These are phyloP conservation scores for Halesus radiatus DNA, from an alignment of 1,140 invertebrate genomes.

Conservation along the genomic window DNA sequence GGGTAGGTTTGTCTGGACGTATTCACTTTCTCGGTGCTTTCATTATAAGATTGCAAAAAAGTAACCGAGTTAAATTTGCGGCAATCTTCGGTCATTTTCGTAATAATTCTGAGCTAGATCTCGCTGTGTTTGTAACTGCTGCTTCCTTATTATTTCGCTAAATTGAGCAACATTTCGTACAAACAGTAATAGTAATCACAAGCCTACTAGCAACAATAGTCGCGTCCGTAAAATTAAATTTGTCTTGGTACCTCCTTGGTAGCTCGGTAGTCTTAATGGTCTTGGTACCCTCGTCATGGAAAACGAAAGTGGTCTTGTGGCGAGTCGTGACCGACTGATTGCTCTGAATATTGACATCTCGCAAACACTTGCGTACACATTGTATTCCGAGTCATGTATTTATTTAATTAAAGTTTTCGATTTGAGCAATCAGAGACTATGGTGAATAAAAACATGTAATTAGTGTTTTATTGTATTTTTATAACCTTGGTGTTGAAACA, in stretches of 20 bases:
- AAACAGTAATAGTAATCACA: background rate
- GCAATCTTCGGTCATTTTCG: too few species aligned
- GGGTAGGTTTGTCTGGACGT: too few species aligned
- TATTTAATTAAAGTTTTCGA: slow-evolving; percentile 33
- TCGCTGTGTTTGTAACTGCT: background rate
- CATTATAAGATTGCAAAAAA: too few species aligned
- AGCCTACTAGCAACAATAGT: background rate
- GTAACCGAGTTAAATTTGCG: too few species aligned
- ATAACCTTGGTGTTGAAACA: slow-evolving; percentile 11
- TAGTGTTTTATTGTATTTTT: slow-evolving; percentile 7
- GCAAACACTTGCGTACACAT: slow-evolving; percentile 46
- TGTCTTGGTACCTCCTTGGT: background rate
- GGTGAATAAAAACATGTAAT: slow-evolving; percentile 26
- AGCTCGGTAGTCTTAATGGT: too few species aligned
- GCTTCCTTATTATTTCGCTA: background rate
- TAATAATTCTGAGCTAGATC: too few species aligned
- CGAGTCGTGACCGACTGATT: slow-evolving; percentile 53
- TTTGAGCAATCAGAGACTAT: slow-evolving; percentile 3
- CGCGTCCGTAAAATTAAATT: slow-evolving; percentile 14
- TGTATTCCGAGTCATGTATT: background rate
- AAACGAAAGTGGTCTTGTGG: slow-evolving; percentile 49
- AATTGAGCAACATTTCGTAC: background rate
- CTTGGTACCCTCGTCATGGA: slow-evolving; percentile 10
- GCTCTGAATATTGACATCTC: slow-evolving; percentile 56
- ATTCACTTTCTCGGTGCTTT: too few species aligned